phyloP scores from a whole-genome alignment of 2,888 invertebrate species.

The Helicoverpa assulta region DNA sequence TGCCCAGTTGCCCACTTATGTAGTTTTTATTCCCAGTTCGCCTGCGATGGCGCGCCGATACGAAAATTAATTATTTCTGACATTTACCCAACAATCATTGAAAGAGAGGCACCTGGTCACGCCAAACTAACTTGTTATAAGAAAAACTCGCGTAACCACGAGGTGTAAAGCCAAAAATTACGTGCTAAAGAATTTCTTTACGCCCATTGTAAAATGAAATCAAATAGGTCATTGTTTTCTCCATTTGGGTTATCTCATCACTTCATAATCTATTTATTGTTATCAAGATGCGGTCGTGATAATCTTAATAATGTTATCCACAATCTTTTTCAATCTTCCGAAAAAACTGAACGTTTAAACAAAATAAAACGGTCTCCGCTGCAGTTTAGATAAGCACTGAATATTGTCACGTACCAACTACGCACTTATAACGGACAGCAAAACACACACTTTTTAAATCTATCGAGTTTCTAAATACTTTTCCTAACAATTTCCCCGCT shows the following conservation, averaged over 20 bases:
- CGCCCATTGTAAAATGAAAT: neutral
- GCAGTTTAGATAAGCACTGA: slow-evolving; percentile 5
- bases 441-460: slow-evolving; percentile 41
- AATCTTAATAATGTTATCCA: too few relatives aligned
- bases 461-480: slow-evolving; percentile 49
- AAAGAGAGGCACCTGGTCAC: slow-evolving; percentile 47
- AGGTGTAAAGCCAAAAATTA: slow-evolving; percentile 11
- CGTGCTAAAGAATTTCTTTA: neutral
- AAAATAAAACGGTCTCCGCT: slow-evolving; percentile 26
- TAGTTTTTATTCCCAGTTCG: slow-evolving; percentile 45
- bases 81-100: slow-evolving; percentile 52
- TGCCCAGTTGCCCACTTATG: slow-evolving; percentile 4
- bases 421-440: slow-evolving; percentile 14
- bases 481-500: slow-evolving; percentile 58
- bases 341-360: neutral
- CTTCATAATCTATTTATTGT: too few relatives aligned
- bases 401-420: too few relatives aligned
- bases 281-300: too few relatives aligned
- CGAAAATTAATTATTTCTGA: slow-evolving; percentile 55
- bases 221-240: too few relatives aligned
- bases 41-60: slow-evolving; percentile 23
- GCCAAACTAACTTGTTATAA: slow-evolving; percentile 14
- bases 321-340: neutral
- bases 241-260: too few relatives aligned
- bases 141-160: slow-evolving; percentile 17